Conservation (phyloP, 2,888 invertebrate species). For the Notodromas monacha region DNA sequence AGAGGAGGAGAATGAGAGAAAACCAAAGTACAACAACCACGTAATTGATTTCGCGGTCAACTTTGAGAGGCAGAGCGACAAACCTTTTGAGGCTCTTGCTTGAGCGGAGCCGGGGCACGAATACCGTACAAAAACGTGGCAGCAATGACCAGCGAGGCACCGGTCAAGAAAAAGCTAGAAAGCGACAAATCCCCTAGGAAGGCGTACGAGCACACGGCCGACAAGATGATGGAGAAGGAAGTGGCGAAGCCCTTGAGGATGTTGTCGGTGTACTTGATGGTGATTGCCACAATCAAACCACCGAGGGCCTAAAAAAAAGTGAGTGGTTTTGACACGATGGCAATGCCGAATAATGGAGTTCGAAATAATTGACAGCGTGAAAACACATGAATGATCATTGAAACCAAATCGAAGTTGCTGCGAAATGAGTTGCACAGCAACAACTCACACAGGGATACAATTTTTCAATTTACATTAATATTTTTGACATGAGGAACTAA, state of each 20-base stretch:
- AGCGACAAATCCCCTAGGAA: constrained; percentile 18
- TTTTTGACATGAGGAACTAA: no score
- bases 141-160: neutral
- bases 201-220: constrained; percentile 18
- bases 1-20: no score
- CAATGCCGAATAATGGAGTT: no score
- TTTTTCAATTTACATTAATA: no score
- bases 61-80: neutral
- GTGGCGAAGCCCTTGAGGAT: constrained; percentile 24
- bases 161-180: constrained; percentile 9
- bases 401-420: no score
- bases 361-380: no score
- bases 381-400: no score
- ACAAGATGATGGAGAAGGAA: constrained; percentile 20
- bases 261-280: constrained; percentile 24
- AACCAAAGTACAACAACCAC: no score
- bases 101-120: neutral
- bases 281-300: constrained; percentile 20
- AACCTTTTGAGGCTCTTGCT: neutral
- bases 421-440: no score
- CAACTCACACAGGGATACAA: no score
- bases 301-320: constrained; percentile 17
- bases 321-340: no score
- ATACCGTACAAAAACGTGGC: neutral
- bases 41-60: no score